Conservation (phyloP, 2,113 vertebrate species). For the Vidua macroura region DNA sequence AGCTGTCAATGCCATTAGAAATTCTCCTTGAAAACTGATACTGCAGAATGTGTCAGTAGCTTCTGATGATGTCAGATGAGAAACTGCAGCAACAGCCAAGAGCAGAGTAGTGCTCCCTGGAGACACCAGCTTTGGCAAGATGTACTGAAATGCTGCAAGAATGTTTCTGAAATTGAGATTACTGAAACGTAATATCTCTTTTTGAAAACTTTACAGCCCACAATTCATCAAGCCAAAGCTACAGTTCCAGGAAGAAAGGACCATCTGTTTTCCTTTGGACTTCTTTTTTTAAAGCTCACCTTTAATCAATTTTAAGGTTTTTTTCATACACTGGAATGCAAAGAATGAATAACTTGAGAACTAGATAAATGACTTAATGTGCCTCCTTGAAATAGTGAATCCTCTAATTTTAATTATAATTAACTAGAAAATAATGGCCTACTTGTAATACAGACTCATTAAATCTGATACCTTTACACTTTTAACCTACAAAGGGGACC, state of each 20-base stretch:
- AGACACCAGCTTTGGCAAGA: neutral
- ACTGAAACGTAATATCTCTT: constrained; percentile 20
- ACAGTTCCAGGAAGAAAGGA: constrained; percentile 25
- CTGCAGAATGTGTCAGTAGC: constrained; percentile 4
- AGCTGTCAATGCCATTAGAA: neutral
- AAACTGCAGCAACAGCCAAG: constrained; percentile 37
- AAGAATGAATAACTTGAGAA: constrained; percentile 27
- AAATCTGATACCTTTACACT: constrained; percentile 25
- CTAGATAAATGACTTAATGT: neutral
- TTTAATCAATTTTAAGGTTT: constrained; percentile 4
- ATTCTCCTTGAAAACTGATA: constrained; percentile 39
- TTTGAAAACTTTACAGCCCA: constrained; percentile 25
- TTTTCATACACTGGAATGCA: constrained; percentile 4
- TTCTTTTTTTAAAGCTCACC: neutral
- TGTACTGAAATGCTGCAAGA: neutral
- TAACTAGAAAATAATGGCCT: constrained; percentile 1
- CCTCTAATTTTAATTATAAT: neutral
- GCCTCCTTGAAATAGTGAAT: neutral
- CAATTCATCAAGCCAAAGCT: constrained; percentile 42
- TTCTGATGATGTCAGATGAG: constrained; percentile 43
- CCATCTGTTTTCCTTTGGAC: constrained; percentile 29
- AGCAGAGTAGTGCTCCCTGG: neutral
- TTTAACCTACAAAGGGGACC: neutral
- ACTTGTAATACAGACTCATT: neutral
- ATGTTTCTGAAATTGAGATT: constrained; percentile 48